Conservation (phyloP, 2,797 vertebrate genomes). For the Urosaurus nigricauda region DNA sequence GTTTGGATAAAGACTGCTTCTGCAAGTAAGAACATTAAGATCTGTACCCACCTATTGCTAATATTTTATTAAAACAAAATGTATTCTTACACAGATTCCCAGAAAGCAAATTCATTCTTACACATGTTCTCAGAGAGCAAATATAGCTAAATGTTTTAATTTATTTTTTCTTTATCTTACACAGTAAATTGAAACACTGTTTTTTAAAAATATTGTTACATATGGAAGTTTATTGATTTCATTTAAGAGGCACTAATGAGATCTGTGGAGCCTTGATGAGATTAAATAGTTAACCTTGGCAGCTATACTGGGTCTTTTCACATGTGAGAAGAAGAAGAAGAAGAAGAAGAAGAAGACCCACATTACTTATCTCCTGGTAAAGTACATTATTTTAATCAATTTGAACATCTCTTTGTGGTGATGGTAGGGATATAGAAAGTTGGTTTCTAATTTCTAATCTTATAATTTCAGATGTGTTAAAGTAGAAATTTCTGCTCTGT, state of each 20-base stretch:
- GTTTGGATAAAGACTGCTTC: background rate
- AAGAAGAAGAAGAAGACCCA: constrained; percentile 3
- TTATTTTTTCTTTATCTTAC: constrained; percentile 59
- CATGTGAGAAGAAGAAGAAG: constrained; percentile 2
- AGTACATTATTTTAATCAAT: constrained; percentile 45
- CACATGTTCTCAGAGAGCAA: constrained; percentile 30
- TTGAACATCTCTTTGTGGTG: constrained; percentile 15
- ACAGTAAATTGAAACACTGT: constrained; percentile 61
- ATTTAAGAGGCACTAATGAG: constrained; percentile 69
- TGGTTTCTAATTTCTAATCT: background rate
- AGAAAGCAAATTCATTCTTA: too few relatives aligned
- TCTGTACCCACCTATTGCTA: constrained; percentile 29
- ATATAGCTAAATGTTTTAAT: constrained; percentile 50
- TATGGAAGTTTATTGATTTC: constrained; percentile 71
- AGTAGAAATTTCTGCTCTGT: too few relatives aligned
- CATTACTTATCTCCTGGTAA: constrained; percentile 35
- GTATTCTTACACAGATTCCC: background rate
- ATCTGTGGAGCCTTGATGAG: constrained; percentile 69
- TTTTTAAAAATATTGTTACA: constrained; percentile 53
- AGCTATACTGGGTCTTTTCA: constrained; percentile 44
- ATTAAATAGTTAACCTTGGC: constrained; percentile 64
- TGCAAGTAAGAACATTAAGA: constrained; percentile 42
- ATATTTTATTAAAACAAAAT: constrained; percentile 37
- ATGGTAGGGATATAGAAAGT: too few relatives aligned
- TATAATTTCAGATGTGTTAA: constrained; percentile 48